These are phyloP conservation scores for Anthonomus grandis DNA, from an alignment of 1,140 invertebrate genomes.

Conservation along the genomic window DNA sequence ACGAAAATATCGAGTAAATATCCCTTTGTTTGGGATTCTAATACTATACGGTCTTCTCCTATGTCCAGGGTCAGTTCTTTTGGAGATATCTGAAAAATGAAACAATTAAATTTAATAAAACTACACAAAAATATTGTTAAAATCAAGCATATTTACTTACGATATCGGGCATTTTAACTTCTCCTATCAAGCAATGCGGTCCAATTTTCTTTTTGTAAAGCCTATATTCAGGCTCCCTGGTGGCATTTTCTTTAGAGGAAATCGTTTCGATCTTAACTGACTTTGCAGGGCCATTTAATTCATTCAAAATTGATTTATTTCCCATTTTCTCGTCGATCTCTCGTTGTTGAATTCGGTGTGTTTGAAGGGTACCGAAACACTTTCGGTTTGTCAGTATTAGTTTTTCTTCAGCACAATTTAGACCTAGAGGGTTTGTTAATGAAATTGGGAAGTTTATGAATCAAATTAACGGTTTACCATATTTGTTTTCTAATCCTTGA, in stretches of 20 bases:
- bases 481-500: constrained; percentile 74
- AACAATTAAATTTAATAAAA: background rate
- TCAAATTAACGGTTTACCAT: constrained; percentile 44
- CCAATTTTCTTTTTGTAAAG: constrained; percentile 46
- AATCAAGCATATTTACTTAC: constrained; percentile 38
- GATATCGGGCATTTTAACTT: constrained; percentile 52
- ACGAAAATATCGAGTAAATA: constrained; percentile 67
- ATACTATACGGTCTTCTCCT: constrained; percentile 67
- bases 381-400: constrained; percentile 60
- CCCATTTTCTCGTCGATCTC: constrained; percentile 54
- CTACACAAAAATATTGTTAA: constrained; percentile 16
- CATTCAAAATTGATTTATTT: constrained; percentile 38
- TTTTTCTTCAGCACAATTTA: constrained; percentile 60
- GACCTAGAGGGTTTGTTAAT: constrained; percentile 30
- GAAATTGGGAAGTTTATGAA: background rate
- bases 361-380: constrained; percentile 67
- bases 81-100: constrained; percentile 54
- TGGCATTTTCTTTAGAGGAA: constrained; percentile 26
- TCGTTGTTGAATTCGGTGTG: constrained; percentile 68
- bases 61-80: constrained; percentile 63
- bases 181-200: constrained; percentile 46
- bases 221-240: constrained; percentile 45
- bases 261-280: constrained; percentile 36
- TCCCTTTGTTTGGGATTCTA: constrained; percentile 57
- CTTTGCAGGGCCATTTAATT: constrained; percentile 44